Conservation (phyloP, 1,140 invertebrate genomes). For the Drosophila grimshawi region DNA sequence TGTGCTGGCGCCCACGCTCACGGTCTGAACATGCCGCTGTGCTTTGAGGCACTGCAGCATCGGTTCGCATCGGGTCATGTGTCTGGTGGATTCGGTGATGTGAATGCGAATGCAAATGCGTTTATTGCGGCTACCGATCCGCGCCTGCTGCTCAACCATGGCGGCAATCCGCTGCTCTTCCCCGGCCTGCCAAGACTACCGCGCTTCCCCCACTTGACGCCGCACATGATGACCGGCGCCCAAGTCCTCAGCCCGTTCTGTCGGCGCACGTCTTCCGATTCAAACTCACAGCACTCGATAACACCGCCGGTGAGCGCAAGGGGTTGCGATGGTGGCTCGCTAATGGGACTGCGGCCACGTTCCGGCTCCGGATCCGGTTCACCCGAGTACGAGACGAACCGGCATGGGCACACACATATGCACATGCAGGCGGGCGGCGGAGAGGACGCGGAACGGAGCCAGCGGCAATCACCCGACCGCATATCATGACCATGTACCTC, state of each 20-base stretch:
- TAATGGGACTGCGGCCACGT: conserved; percentile 16
- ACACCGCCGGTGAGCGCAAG: conserved; percentile 76
- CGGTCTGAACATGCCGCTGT: conserved; percentile 85
- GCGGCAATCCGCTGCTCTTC: conserved; percentile 85
- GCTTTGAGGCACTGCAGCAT: conserved; percentile 86
- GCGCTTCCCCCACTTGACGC: conserved; percentile 74
- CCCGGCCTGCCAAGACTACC: conserved; percentile 85
- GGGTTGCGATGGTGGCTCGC: conserved; percentile 45
- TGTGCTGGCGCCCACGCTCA: conserved; percentile 88
- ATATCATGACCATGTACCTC: conserved; percentile 84
- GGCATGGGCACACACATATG: not conserved
- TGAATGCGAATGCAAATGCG: conserved; percentile 47
- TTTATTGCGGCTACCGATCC: conserved; percentile 83
- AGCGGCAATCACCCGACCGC: conserved; percentile 70
- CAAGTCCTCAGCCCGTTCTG: conserved; percentile 77
- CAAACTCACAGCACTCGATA: conserved; percentile 81
- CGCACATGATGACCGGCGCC: conserved; percentile 65
- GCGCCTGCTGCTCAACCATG: conserved; percentile 76
- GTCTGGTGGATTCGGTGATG: conserved; percentile 5
- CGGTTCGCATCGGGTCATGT: conserved; percentile 75
- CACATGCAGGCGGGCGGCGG: conserved; percentile 15
- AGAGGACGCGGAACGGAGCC: conserved; percentile 23
- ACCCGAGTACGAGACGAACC: conserved; percentile 46
- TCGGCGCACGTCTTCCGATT: conserved; percentile 81
- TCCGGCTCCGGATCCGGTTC: conserved; percentile 52